Evolutionary conservation across 2,888 invertebrate genomes (phyloP), one percentile per base, ranked within the genome.

Genomic region (Macaria liturata): DNA sequence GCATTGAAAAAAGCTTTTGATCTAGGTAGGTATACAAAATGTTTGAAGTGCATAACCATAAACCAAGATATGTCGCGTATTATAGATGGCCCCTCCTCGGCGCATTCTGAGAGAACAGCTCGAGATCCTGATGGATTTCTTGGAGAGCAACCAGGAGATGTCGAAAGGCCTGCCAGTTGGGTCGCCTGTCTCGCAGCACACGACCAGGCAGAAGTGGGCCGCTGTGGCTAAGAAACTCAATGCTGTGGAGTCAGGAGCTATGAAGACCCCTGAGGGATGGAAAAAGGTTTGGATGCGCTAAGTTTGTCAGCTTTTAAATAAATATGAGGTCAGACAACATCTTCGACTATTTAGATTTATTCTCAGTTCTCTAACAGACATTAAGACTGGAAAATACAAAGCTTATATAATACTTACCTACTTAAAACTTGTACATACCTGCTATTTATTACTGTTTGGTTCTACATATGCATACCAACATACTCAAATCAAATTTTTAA

Each of bases 1-100:
- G 34, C 34, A 37, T 6, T 37, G 5, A 37, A 37, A 6, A 42
- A 42, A 8, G 42, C 9, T 5, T 5, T 42, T n/a, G 8, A 5
- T 42, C 9, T 9, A 6, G 8, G 40, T 40, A 40, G 4, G 3
- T 40, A 9, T 42, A 1, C 6, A 9, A 46, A 39, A 46, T 53
- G 52, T 40, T 47, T 31, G 43, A 20, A 20, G 20, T 44, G 44
- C 40, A 4, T 45, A 57, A 44, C 30, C n/a, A n/a, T n/a, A n/a
- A n/a, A n/a, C n/a, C 9, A 57, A 49, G 32, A 45, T 48, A 30
- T 58, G 9, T 44, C 59, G 39, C 9, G 32, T 44, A 45, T 65
- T 69, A 50, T 57, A 83, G 80, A 89, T 90, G 90, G 88, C 88
- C 53, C 89, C 90, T n/a, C 90, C 88, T 55, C 80, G 88, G 20